Conservation (phyloP, 2,888 invertebrate genomes). For the Drosophila pseudotalamancana region DNA sequence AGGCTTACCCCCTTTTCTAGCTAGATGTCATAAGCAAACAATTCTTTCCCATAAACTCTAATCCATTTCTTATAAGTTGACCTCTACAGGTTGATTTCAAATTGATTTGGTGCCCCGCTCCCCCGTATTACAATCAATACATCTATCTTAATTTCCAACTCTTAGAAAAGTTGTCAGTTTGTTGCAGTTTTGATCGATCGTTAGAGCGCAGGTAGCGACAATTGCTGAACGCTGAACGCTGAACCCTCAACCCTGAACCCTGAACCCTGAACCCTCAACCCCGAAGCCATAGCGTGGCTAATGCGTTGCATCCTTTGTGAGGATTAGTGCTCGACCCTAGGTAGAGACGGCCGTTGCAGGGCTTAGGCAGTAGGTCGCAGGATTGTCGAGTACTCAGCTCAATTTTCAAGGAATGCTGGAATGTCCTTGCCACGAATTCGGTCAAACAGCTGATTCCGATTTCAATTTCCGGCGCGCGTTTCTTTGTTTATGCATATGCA, state of each 20-base stretch:
- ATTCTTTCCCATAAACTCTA: neutral
- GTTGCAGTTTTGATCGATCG: slow-evolving; percentile 58
- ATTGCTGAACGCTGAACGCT: slow-evolving; percentile 6
- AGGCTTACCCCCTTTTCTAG: neutral
- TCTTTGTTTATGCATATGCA: slow-evolving; percentile 38
- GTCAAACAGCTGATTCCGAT: slow-evolving; percentile 53
- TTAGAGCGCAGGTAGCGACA: slow-evolving; percentile 28
- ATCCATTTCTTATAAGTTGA: slow-evolving; percentile 53
- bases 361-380: slow-evolving; percentile 18
- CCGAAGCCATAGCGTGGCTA: slow-evolving; percentile 50
- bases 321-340: slow-evolving; percentile 54
- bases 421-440: slow-evolving; percentile 27
- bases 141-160: slow-evolving; percentile 9
- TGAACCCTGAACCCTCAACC: slow-evolving; percentile 19
- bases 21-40: neutral
- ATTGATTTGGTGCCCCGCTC: neutral
- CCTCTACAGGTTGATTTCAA: slow-evolving; percentile 55
- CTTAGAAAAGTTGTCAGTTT: slow-evolving; percentile 17
- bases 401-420: slow-evolving; percentile 34
- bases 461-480: slow-evolving; percentile 34
- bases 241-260: slow-evolving; percentile 16
- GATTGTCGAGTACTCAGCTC: slow-evolving; percentile 35
- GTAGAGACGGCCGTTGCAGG: slow-evolving; percentile 31
- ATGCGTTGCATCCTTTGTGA: slow-evolving; percentile 63
- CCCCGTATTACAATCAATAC: neutral